Base-by-base conservation (phyloP, 2,113 vertebrate species). In the Oceanodroma tethys region DNA sequence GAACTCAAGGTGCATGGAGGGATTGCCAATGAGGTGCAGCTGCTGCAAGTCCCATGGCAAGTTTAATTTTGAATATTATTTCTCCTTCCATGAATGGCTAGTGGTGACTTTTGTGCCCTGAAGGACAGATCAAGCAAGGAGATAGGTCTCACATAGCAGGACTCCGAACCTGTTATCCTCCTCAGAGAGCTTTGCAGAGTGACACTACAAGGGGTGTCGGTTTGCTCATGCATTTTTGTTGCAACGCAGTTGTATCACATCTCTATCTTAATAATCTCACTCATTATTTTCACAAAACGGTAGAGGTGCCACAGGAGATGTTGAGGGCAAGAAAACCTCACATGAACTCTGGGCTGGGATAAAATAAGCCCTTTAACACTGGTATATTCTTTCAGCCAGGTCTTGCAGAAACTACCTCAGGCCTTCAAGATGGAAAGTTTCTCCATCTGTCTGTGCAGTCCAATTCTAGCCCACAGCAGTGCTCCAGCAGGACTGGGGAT, bases 151-250 rank as follows among this genome's bases (percentile, higher is more conserved):
- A 50, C 0, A 0, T 17, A 82, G 50, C 29, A 70, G 55, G 34
- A 26, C n/a, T 89, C 32, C 74, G 60, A 86, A 63, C 10, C 22
- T 50, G 9, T 52, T 84, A 2, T 50, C 21, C 20, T 83, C 20
- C 74, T 88, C 45, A 43, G 58, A 82, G 48, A 32, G 16, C 11
- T 93, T 42, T 87, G 78, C 43, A 56, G 42, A 55, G 29, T 18
- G 20, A 8, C 8, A 16, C 29, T 47, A 30, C n/a, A 48, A 14
- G 6, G 19, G 16, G 21, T 40, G 29, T 14, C 0, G 0, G 21
- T 87, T 90, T 84, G 25, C 26, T 62, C 4, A 19, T 9, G 22
- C 23, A 19, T 55, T 83, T 95, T 48, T 7, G 4, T 82, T 91
- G 58, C 30, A 75, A 56, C 0, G 2, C 7, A 40, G 10, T 29